phyloP scores from a whole-genome alignment of 1,140 invertebrate genomes.

The Pogonognathellus flavescens region DNA sequence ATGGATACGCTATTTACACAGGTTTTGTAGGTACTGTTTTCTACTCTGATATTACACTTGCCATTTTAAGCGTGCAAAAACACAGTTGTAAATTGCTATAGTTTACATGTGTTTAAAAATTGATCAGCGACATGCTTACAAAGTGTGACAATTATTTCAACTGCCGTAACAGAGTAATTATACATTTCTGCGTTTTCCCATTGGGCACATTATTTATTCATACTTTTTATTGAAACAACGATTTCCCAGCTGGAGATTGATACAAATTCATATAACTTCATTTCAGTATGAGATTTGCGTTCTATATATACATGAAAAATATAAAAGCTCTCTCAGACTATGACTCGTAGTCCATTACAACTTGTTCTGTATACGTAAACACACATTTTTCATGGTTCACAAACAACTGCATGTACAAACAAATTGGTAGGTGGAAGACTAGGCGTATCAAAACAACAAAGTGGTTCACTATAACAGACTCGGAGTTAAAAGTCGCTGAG shows the following conservation, averaged over 20 bases:
- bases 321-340: neutral
- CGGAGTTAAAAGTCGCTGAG: conserved; percentile 18
- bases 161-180: neutral
- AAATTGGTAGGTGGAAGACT: neutral
- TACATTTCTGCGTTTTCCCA: neutral
- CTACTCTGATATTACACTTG: too few relatives aligned
- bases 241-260: conserved; percentile 30
- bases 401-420: conserved; percentile 7
- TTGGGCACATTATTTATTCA: conserved; percentile 10
- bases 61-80: too few relatives aligned
- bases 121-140: too few relatives aligned
- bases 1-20: too few relatives aligned
- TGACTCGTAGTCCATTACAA: neutral
- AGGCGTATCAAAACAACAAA: conserved; percentile 28
- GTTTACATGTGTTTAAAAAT: too few relatives aligned
- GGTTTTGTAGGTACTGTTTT: too few relatives aligned
- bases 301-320: neutral
- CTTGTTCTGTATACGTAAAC: neutral
- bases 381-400: conserved; percentile 12
- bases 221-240: neutral
- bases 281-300: neutral
- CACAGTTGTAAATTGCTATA: too few relatives aligned
- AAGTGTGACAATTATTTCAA: too few relatives aligned
- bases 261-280: conserved; percentile 14
- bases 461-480: conserved; percentile 8